Evolutionary conservation across 2,888 invertebrate species (phyloP).

Genomic region (Frankliniella intonsa): DNA sequence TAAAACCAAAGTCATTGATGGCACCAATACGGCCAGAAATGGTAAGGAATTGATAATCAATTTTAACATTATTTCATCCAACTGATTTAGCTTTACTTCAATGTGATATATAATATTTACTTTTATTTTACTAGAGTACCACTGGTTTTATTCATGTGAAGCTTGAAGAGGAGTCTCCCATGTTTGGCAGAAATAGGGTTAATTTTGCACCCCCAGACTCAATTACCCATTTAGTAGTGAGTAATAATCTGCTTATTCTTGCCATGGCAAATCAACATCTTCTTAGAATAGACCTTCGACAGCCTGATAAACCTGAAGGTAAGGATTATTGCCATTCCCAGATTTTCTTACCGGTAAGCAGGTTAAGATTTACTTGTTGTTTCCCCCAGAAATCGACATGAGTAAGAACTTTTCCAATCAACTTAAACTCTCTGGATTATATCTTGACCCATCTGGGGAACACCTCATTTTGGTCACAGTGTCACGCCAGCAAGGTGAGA

Average conservation of each 20-base stretch:
- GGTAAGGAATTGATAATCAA: slow-evolving; percentile 43
- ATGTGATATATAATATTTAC: not conserved
- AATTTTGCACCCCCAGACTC: slow-evolving; percentile 72
- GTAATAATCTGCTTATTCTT: slow-evolving; percentile 76
- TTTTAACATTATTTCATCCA: not conserved
- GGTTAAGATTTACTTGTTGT: slow-evolving; percentile 29
- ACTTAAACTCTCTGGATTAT: slow-evolving; percentile 62
- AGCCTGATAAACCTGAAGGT: slow-evolving; percentile 76
- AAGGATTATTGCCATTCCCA: slow-evolving; percentile 38
- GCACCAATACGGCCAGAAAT: slow-evolving; percentile 47
- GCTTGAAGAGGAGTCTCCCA: slow-evolving; percentile 70
- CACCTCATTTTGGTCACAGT: slow-evolving; percentile 75
- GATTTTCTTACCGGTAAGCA: slow-evolving; percentile 24
- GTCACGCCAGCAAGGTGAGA: slow-evolving; percentile 51
- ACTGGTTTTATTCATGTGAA: slow-evolving; percentile 56
- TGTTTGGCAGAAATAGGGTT: slow-evolving; percentile 81
- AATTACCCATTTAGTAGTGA: slow-evolving; percentile 74
- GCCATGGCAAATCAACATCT: slow-evolving; percentile 78
- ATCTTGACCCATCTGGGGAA: slow-evolving; percentile 80
- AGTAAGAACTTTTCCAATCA: slow-evolving; percentile 56
- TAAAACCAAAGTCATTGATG: slow-evolving; percentile 42
- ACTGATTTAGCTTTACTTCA: slow-evolving; percentile 30
- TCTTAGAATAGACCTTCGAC: slow-evolving; percentile 73
- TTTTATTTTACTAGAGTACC: slow-evolving; percentile 39
- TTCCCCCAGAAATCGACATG: slow-evolving; percentile 62